Evolutionary conservation across 2,113 vertebrate species (phyloP), one percentile per base, ranked within the genome.

Genomic region (Microtus montanus): DNA sequence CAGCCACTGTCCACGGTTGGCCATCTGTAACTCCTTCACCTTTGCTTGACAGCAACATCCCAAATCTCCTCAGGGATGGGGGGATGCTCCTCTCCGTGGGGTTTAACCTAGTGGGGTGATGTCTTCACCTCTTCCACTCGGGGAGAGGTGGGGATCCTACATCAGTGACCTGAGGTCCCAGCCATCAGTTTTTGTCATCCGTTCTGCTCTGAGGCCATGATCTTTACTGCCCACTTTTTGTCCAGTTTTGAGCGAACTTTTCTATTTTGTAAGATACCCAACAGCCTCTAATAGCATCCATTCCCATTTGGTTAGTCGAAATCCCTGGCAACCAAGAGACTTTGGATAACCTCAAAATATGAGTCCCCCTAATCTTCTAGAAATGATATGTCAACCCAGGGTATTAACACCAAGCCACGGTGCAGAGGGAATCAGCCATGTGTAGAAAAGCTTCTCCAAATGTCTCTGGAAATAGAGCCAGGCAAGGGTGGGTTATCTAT

Each of bases 171-270:
- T 26, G 19, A 14, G 38, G 49, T 11, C 9, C 20, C 33, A 22
- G 75, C 52, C 83, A 35, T n/a, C 8, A 3, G 22, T 7, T 47
- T n/a, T 47, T 41, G 49, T 8, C 2, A 24, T 63, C 12, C 19
- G 1, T 1, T 1, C 38, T 1, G 3, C 10, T 73, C 33, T n/a
- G 22, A n/a, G 1, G 6, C 64, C 10, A 14, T 0, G 13, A 30
- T 47, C 15, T 9, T 70, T n/a, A 47, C 73, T 71, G 30, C n/a
- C 64, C 41, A 1, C 24, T 19, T 33, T 83, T 35, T 19, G 30
- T 54, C 77, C 66, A 6, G 0, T 17, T 49, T 54, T 52, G 80
- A 66, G 91, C 33, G n/a, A 28, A 19, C 26, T 66, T 68, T 77
- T n/a, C 63, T 35, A 0, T 68, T 88, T 79, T 44, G 2, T 47